Percentiles rank a stretch among this genome's conserved stretches.
Conservation (phyloP, 2,888 invertebrate genomes). For the Argynnis bischoffii region DNA sequence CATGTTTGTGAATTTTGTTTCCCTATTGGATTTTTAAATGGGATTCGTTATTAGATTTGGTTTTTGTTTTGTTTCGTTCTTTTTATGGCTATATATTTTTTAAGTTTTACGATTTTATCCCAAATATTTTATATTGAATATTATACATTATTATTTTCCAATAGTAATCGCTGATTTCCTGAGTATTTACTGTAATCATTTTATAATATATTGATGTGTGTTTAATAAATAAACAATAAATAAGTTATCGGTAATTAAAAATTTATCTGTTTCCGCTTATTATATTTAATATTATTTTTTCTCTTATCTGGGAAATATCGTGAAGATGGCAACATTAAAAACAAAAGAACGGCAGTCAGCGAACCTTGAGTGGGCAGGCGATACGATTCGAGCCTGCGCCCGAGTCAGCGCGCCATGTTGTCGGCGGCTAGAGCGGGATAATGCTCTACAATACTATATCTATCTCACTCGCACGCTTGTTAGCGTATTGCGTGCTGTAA, state of each 20-base stretch:
- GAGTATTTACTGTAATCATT: too few species aligned
- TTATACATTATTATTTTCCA: too few species aligned
- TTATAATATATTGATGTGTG: too few species aligned
- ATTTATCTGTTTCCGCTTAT: too few species aligned
- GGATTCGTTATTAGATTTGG: slow-evolving; percentile 16
- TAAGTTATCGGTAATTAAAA: too few species aligned
- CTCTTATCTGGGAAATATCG: slow-evolving; percentile 43
- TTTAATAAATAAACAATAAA: too few species aligned
- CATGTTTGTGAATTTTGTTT: slow-evolving; percentile 54
- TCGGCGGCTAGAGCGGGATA: slow-evolving; percentile 63
- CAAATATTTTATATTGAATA: too few species aligned
- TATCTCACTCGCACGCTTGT: slow-evolving; percentile 75
- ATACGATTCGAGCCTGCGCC: slow-evolving; percentile 86
- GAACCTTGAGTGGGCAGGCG: slow-evolving; percentile 85
- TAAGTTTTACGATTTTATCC: too few species aligned
- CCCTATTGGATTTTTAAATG: slow-evolving; percentile 40
- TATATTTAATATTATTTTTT: not conserved
- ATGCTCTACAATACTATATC: slow-evolving; percentile 53
- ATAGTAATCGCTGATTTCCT: too few species aligned
- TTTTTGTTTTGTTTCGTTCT: too few species aligned
- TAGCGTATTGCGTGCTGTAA: slow-evolving; percentile 82
- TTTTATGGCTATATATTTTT: too few species aligned
- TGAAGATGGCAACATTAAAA: slow-evolving; percentile 74
- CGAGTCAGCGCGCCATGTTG: slow-evolving; percentile 82
- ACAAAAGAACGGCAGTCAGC: slow-evolving; percentile 84